Conservation (phyloP, 30 jellyfish, hydroid and myxozoan species). For the Cassiopea xamachana region DNA sequence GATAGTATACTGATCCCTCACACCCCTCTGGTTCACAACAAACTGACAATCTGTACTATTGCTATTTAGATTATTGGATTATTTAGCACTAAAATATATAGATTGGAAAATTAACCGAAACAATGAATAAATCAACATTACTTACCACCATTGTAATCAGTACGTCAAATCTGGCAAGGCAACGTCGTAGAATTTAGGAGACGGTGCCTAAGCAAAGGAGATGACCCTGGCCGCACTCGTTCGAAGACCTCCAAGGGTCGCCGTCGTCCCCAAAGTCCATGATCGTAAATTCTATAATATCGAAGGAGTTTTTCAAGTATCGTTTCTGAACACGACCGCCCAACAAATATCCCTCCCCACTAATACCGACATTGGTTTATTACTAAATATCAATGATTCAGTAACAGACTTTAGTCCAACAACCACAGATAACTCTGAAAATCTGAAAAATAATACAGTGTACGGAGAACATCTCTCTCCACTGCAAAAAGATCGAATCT, state of each 20-base stretch:
- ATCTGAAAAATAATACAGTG: background rate
- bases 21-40: constrained; percentile 1
- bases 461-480: constrained; percentile 12
- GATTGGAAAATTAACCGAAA: too few species aligned
- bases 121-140: too few species aligned
- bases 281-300: background rate
- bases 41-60: background rate
- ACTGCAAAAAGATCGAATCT: background rate
- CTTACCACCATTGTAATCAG: background rate
- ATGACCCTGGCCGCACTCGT: too few species aligned
- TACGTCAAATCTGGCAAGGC: background rate
- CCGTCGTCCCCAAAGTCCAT: too few species aligned
- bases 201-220: too few species aligned
- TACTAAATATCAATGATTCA: background rate
- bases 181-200: background rate
- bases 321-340: constrained; percentile 22
- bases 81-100: background rate
- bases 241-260: too few species aligned
- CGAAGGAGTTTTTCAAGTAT: constrained; percentile 25
- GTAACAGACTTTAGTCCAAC: background rate
- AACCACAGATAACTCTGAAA: background rate
- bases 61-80: background rate
- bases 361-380: background rate
- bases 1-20: too few species aligned
- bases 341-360: background rate